phyloP scores from a whole-genome alignment of 2,113 vertebrate genomes.

The Athene cunicularia region DNA sequence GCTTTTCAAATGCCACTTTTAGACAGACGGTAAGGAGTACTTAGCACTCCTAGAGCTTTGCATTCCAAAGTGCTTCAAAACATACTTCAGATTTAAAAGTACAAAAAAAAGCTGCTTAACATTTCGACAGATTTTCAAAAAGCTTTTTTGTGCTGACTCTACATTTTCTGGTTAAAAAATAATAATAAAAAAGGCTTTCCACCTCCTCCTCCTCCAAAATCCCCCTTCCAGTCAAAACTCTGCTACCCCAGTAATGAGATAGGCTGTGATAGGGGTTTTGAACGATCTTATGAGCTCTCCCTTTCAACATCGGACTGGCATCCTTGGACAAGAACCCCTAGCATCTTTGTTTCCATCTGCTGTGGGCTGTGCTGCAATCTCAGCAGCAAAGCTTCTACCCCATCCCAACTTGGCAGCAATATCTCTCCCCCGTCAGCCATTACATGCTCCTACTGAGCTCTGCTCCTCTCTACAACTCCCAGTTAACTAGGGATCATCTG shows the following conservation, averaged over 20 bases:
- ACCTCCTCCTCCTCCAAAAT: background rate
- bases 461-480: background rate
- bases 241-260: background rate
- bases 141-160: conserved; percentile 44
- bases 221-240: background rate
- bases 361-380: background rate
- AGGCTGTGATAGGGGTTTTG: background rate
- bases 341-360: background rate
- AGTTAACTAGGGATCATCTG: background rate
- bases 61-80: conserved; percentile 64
- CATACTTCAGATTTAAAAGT: conserved; percentile 50
- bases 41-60: conserved; percentile 52
- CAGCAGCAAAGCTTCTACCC: background rate
- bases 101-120: conserved; percentile 37
- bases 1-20: conserved; percentile 49
- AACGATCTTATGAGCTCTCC: background rate
- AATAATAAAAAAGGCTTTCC: background rate
- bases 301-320: background rate
- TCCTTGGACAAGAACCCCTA: background rate
- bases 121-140: conserved; percentile 51
- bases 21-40: conserved; percentile 33
- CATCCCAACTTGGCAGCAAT: background rate
- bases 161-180: conserved; percentile 34
- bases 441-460: background rate
- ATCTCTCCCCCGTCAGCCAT: background rate